Percentiles rank a stretch among this genome's conserved stretches.
phyloP scores from a whole-genome alignment of 2,888 invertebrate species.

The Caenorhabditis virilis region DNA sequence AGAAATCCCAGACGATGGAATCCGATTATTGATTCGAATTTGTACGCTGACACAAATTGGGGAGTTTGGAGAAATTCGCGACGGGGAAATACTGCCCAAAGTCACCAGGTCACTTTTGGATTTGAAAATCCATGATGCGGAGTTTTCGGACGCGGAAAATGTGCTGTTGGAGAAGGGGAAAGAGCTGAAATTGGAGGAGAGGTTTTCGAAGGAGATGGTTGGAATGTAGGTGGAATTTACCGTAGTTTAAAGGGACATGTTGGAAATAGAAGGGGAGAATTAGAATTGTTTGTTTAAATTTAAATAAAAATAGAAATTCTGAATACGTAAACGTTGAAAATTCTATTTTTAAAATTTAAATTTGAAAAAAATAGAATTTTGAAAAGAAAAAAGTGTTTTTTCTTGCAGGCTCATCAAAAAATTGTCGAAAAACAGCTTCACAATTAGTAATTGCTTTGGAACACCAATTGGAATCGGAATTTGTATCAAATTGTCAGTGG shows the following conservation, averaged over 20 bases:
- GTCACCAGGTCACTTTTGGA: background rate
- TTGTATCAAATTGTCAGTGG: conserved; percentile 46
- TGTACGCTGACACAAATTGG: background rate
- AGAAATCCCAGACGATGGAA: background rate
- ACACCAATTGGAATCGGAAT: conserved; percentile 44
- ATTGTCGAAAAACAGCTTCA: conserved; percentile 33
- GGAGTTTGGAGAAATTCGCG: conserved; percentile 12
- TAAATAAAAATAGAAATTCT: too few species aligned
- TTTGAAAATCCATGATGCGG: background rate
- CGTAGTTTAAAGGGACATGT: too few species aligned
- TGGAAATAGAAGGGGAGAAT: too few species aligned
- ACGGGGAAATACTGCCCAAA: background rate
- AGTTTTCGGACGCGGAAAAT: background rate
- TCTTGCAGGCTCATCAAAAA: conserved; percentile 25
- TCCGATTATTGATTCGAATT: conserved; percentile 26
- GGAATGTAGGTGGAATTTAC: too few species aligned
- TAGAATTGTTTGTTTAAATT: too few species aligned
- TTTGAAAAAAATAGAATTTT: background rate
- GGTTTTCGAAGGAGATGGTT: too few species aligned
- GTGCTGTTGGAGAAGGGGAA: too few species aligned
- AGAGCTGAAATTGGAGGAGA: too few species aligned
- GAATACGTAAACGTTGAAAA: background rate
- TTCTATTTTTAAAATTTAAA: background rate
- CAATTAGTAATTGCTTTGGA: conserved; percentile 25
- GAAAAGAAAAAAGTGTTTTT: background rate